Evolutionary conservation across 2,888 invertebrate species (phyloP).

Genomic region (Diplazon laetatorius): DNA sequence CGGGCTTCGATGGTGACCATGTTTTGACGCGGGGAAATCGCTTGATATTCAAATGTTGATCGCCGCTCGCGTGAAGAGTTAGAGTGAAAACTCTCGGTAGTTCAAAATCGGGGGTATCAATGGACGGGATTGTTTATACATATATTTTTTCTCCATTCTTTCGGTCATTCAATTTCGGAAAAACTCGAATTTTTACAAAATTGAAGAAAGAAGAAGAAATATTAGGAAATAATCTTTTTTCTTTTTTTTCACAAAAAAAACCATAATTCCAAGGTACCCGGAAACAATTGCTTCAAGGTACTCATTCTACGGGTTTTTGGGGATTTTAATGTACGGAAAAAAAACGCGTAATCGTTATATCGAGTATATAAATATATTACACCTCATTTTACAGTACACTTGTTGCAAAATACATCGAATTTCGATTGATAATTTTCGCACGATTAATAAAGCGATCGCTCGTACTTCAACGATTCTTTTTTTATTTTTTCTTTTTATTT

Average conservation of each 20-base stretch:
- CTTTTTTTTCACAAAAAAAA: too few species aligned
- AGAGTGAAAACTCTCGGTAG: too few species aligned
- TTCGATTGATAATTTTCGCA: conserved; percentile 49
- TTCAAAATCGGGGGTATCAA: too few species aligned
- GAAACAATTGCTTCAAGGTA: background rate
- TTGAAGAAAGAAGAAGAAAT: background rate
- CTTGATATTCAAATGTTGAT: too few species aligned
- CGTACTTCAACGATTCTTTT: background rate
- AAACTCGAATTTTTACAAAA: too few species aligned
- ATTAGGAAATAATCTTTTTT: background rate
- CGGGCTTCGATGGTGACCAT: too few species aligned
- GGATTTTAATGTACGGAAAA: conserved; percentile 9
- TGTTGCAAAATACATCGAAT: conserved; percentile 73
- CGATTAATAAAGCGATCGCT: conserved; percentile 40
- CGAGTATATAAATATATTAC: conserved; percentile 79
- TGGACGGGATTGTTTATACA: too few species aligned
- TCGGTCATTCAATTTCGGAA: too few species aligned
- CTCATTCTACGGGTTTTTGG: background rate
- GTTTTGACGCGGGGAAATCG: too few species aligned
- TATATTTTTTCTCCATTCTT: too few species aligned
- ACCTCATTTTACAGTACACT: conserved; percentile 77
- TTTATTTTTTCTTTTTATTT: background rate
- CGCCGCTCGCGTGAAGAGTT: too few species aligned
- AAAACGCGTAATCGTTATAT: conserved; percentile 60
- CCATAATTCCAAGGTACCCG: background rate